Evolutionary conservation across 2,888 invertebrate species (phyloP), one percentile per base, ranked within the genome.

Genomic region (Tupiocoris notatus): DNA sequence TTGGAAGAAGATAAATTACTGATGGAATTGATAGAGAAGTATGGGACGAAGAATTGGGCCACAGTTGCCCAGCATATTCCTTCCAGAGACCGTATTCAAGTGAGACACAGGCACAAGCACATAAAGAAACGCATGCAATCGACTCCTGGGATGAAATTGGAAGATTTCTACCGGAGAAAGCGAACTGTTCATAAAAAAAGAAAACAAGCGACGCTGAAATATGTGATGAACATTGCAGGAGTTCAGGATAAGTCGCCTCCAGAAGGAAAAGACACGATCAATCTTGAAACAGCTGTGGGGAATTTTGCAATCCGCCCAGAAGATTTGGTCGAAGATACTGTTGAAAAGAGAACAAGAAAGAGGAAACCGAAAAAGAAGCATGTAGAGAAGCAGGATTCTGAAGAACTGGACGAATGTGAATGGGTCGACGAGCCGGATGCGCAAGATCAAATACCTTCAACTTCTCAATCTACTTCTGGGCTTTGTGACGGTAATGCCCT

Each of bases 1-100:
- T 2, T 65, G 57, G 75, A 75, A 75, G 75, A 75, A 57, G 75
- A 75, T 57, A 18, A 66, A 57, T 64, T n/a, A 20, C 23, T 75
- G 56, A 23, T 65, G 58, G 24, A 23, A 2, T 39, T 64, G 1
- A 57, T 65, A 12, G 58, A 75, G 1, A 64, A 66, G 22, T 75
- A 24, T 21, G 75, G 75, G 21, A 23, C 12, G n/a, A 58, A 75
- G 20, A 57, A 59, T 12, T 75, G 64, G 64, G 56, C 75, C 6
- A 6, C 3, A 7, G 56, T 75, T 17, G 75, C 75, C 3, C 9
- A 75, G 21, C 75, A 75, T 25, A 9, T 75, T n/a, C 64, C 57
- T 2, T 24, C 17, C 20, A 56, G 75, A 57, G 25, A 58, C 0
- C 39, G 75, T 12, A 56, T 64, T 6, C 75, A 75, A 20, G 24